A percentile compares a stretch with the other conserved stretches of the same genome.
Evolutionary conservation across 2,113 vertebrate genomes (phyloP).

Genomic region (Corythoichthys haematopterus): DNA sequence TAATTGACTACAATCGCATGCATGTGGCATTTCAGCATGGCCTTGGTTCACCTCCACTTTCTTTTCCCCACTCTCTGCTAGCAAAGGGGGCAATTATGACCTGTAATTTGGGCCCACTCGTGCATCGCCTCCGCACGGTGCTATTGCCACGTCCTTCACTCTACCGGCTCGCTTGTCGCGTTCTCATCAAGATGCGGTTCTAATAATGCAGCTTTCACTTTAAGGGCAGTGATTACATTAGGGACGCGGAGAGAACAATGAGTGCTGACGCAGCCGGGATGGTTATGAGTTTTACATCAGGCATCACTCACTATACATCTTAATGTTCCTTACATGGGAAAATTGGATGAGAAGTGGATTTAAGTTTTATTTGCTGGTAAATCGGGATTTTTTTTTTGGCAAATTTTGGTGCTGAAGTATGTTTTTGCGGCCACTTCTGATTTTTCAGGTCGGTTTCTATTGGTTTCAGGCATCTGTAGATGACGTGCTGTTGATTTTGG

Average conservation of each 20-base stretch:
- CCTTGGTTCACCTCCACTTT: slow-evolving; percentile 28
- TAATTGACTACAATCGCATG: slow-evolving; percentile 48
- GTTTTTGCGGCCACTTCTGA: too few species aligned
- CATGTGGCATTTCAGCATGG: slow-evolving; percentile 47
- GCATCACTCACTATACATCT: too few species aligned
- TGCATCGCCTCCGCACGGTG: slow-evolving; percentile 34
- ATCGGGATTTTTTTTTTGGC: too few species aligned
- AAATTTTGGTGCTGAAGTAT: too few species aligned
- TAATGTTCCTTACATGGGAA: too few species aligned
- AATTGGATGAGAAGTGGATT: too few species aligned
- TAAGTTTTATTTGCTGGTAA: too few species aligned
- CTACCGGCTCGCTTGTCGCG: slow-evolving; percentile 41
- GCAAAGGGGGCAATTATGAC: slow-evolving; percentile 45
- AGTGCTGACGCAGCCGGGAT: too few species aligned
- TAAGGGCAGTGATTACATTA: slow-evolving; percentile 15
- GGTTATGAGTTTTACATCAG: too few species aligned
- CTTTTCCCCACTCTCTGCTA: slow-evolving; percentile 14
- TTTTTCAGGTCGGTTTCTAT: too few species aligned
- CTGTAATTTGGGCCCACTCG: slow-evolving; percentile 53
- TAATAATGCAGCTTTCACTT: slow-evolving; percentile 36
- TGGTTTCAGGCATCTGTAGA: too few species aligned
- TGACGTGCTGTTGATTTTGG: too few species aligned
- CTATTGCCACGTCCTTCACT: slow-evolving; percentile 34
- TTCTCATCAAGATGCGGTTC: slow-evolving; percentile 40
- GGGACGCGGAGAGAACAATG: neutral